Evolutionary conservation across 2,113 vertebrate species (phyloP).

Genomic region (Antennarius striatus): DNA sequence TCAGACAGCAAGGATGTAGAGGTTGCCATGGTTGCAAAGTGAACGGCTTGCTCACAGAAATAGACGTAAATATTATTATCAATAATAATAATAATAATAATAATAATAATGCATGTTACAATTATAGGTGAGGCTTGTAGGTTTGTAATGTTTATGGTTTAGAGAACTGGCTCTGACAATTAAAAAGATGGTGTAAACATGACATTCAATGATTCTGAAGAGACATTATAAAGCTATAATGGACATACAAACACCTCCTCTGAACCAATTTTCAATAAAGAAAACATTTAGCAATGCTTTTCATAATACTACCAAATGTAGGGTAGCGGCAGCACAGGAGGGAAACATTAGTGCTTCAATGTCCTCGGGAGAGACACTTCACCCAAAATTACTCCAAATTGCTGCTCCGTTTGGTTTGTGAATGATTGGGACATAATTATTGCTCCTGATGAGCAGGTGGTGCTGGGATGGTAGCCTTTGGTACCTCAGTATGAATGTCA

Average conservation of each 20-base stretch:
- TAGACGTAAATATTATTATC: constrained; percentile 7
- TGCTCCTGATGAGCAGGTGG: no score
- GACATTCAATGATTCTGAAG: no score
- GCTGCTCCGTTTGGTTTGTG: no score
- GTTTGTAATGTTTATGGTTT: no score
- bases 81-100: not conserved
- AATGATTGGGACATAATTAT: no score
- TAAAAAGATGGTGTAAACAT: not conserved
- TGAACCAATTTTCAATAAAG: not conserved
- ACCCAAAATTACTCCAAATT: no score
- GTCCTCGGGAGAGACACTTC: no score
- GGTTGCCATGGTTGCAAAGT: constrained; percentile 68
- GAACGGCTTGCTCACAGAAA: constrained; percentile 44
- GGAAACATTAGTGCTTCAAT: no score
- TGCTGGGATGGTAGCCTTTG: no score
- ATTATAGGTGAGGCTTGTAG: constrained; percentile 1
- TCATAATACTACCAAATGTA: not conserved
- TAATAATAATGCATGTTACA: constrained; percentile 9
- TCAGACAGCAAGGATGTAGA: constrained; percentile 47
- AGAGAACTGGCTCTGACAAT: not conserved
- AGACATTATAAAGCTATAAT: not conserved
- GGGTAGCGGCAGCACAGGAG: no score
- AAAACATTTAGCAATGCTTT: not conserved
- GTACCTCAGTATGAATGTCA: no score
- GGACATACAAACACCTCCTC: not conserved